Evolutionary conservation across 2,113 vertebrate genomes (phyloP).

Genomic region (Strix uralensis): DNA sequence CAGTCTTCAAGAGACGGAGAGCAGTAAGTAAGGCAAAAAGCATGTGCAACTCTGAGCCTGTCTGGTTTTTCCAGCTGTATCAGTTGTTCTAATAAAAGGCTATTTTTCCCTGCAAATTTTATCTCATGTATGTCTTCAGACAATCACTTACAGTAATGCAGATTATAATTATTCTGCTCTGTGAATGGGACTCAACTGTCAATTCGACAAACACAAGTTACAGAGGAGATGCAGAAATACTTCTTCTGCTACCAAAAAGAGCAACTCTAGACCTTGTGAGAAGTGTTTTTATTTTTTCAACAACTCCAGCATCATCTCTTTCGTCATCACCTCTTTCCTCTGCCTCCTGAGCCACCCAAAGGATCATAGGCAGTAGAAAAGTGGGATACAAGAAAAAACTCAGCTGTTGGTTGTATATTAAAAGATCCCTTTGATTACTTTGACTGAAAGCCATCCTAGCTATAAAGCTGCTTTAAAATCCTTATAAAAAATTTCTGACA

Average conservation of each 20-base stretch:
- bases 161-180: neutral
- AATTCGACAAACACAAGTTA: neutral
- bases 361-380: neutral
- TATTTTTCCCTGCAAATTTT: neutral
- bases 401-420: neutral
- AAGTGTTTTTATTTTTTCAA: neutral
- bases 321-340: neutral
- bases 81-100: neutral
- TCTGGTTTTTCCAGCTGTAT: neutral
- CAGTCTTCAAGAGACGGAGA: neutral
- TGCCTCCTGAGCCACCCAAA: neutral
- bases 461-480: neutral
- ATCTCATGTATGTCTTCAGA: neutral
- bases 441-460: neutral
- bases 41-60: neutral
- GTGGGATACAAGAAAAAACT: neutral
- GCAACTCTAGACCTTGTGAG: rapidly evolving
- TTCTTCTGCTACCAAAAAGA: neutral
- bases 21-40: neutral
- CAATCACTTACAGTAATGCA: neutral
- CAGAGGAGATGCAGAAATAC: neutral
- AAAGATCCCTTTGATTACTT: neutral
- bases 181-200: neutral
- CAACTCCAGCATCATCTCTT: neutral
- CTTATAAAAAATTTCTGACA: neutral